Evolutionary conservation across 2,797 vertebrate species (phyloP), one percentile per base, ranked within the genome.

Genomic region (Anguilla marmorata): DNA sequence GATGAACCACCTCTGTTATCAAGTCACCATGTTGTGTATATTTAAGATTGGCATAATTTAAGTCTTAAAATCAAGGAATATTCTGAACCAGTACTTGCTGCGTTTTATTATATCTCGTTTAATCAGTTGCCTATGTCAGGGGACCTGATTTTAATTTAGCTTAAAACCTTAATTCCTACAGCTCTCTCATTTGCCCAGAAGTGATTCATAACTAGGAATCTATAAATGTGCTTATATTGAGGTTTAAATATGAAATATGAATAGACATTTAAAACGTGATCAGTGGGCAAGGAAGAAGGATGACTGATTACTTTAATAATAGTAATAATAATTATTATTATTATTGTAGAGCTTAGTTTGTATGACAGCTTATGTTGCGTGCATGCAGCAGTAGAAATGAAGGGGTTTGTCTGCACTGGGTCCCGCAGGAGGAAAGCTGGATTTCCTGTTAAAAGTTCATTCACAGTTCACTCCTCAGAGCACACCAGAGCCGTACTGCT

Each of bases 401-500:
- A 21, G 45, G 58, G 48, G 37, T 66, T 86, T 88, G 85, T 58
- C 85, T 27, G 33, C 60, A 45, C 54, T 86, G n/a, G 3, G 24
- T 54, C 85, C 56, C 58, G 5, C 69, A 84, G 37, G 85, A 86
- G 76, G 85, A 88, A 88, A 85, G 85, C 56, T 56, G 37, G 88
- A 27, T 66, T 84, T 86, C 88, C 88, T 89, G 85, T 72, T 30
- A 24, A 33, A 41, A 33, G 85, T 86, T 88, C 88, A 86, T 41
- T 6, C 58, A 12, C 12, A 74, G 88, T 83, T 86, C 76, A 86
- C 3, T 19, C 27, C 21, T 66, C 58, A 16, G 41, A 30, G 11
- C 24, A 41, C 79, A 56, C 33, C 63, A 72, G 66, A 52, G 74
- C 30, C 21, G 24, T 52, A 41, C 54, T 86, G 63, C 79, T 48